These are phyloP conservation scores for Allophyes oxyacanthae DNA, from an alignment of 2,888 invertebrate species.

Conservation along the genomic window DNA sequence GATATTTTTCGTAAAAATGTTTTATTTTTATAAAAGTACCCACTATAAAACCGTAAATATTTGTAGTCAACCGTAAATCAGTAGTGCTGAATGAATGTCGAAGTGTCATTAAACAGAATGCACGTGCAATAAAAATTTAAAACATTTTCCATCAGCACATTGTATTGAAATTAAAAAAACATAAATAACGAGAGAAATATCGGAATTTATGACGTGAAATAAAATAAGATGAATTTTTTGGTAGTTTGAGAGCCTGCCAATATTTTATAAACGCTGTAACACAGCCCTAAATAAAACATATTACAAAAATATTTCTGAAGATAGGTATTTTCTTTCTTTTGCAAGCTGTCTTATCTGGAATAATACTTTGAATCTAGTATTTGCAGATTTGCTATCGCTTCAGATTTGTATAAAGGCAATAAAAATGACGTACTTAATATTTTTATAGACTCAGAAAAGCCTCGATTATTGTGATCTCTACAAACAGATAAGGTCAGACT, in stretches of 20 bases:
- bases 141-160: slow-evolving; percentile 26
- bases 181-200: slow-evolving; percentile 11
- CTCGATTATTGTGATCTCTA: no score
- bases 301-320: no score
- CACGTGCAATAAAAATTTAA: slow-evolving; percentile 30
- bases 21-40: slow-evolving; percentile 8
- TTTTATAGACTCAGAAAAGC: no score
- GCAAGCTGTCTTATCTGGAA: no score
- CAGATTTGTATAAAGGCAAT: no score
- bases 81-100: slow-evolving; percentile 27
- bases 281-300: no score
- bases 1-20: no score
- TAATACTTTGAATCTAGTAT: no score
- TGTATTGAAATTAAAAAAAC: slow-evolving; percentile 36
- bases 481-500: no score
- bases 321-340: no score
- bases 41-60: slow-evolving; percentile 24
- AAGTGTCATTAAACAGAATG: slow-evolving; percentile 17
- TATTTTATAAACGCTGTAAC: neutral
- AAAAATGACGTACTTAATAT: no score
- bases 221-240: slow-evolving; percentile 16
- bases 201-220: slow-evolving; percentile 24
- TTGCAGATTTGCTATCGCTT: no score
- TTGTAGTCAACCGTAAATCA: slow-evolving; percentile 24
- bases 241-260: slow-evolving; percentile 12